phyloP scores from a whole-genome alignment of 2,888 invertebrate genomes.

The Cylindroiulus punctatus region DNA sequence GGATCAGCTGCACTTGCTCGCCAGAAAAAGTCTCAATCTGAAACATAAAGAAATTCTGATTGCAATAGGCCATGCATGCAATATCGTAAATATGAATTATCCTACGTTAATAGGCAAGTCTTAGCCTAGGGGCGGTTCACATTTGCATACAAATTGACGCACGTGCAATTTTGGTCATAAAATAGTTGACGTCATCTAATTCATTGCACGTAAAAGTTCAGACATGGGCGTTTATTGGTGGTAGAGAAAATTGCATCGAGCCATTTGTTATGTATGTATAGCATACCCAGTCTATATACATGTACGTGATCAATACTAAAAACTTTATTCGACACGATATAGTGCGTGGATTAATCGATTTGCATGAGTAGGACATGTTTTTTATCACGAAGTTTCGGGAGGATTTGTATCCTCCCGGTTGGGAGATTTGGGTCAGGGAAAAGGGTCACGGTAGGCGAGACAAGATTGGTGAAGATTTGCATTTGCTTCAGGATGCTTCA shows the following conservation, averaged over 20 bases:
- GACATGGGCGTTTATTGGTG: no score
- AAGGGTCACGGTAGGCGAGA: background rate
- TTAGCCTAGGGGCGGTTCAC: no score
- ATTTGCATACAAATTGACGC: no score
- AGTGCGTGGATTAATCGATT: background rate
- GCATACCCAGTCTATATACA: no score
- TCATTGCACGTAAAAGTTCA: no score
- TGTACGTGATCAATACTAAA: no score
- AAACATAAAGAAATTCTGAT: no score
- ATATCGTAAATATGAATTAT: no score
- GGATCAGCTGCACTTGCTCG: conserved; percentile 78
- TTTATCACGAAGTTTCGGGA: background rate
- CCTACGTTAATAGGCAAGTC: no score
- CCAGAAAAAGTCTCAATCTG: conserved; percentile 77
- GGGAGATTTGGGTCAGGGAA: conserved; percentile 4
- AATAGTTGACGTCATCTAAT: no score
- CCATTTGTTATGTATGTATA: background rate
- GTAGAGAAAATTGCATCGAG: background rate
- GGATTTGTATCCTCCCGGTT: background rate
- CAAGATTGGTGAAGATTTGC: background rate
- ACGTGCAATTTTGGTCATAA: no score
- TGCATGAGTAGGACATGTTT: background rate
- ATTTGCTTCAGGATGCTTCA: background rate
- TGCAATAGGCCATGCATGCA: no score
- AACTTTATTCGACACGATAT: background rate